Conservation (phyloP, 2,113 vertebrate species). For the Oxygymnocypris stewartii region DNA sequence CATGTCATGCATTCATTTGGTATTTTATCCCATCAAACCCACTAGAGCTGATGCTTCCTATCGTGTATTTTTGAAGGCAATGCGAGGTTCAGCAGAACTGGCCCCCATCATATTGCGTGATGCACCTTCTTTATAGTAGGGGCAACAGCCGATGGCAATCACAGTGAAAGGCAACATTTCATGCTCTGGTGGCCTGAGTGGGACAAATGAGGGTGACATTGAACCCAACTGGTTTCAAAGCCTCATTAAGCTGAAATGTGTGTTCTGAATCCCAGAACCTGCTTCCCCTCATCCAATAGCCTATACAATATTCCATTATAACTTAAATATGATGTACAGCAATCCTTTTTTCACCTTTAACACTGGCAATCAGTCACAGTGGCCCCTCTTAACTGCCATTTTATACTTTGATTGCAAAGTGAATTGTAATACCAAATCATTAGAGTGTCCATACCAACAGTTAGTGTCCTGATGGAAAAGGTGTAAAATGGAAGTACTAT, state of each 20-base stretch:
- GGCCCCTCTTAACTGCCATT: neutral
- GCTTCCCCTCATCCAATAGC: neutral
- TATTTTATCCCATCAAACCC: neutral
- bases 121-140: constrained; percentile 1
- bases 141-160: constrained; percentile 7
- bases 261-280: constrained; percentile 19
- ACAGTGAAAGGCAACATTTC: constrained; percentile 26
- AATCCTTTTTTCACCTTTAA: constrained; percentile 17
- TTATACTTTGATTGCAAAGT: neutral
- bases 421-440: neutral
- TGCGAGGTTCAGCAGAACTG: neutral
- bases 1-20: neutral
- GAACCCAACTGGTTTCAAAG: constrained; percentile 33
- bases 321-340: neutral
- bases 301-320: constrained; percentile 18
- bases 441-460: neutral
- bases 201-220: constrained; percentile 51
- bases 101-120: neutral
- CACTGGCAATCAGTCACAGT: neutral
- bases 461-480: neutral
- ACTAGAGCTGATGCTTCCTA: neutral
- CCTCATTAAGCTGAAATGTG: constrained; percentile 37
- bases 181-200: constrained; percentile 32
- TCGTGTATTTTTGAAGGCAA: neutral
- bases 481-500: neutral